Base-by-base conservation (phyloP, 2,797 vertebrate species). In the Craterocephalus amniculus region DNA sequence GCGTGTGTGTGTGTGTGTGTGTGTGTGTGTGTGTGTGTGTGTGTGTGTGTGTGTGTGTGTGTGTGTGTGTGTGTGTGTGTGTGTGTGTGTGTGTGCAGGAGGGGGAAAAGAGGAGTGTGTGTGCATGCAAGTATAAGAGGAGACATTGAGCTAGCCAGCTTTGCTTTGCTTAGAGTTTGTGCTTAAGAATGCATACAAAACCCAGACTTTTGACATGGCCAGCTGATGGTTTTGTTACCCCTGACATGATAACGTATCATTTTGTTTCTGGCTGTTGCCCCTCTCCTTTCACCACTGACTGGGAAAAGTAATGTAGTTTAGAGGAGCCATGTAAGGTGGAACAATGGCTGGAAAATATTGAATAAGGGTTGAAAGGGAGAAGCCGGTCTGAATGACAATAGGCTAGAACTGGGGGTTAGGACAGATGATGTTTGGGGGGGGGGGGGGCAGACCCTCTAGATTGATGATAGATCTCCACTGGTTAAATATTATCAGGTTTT, bases 401-500 rank as follows among this genome's bases (percentile, higher is more conserved):
- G 88, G 73, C 71, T 71, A 49, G 81, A 72, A 87, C 83, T 74
- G 62, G 79, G 87, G 74, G 80, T 73, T 82, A 88, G 86, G 83
- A 83, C 81, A 83, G 83, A 88, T 87, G 88, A 71, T 86, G 78
- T 63, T 18, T 66, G 63, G 52, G 40, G 67, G 35, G 60, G 67
- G 68, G 63, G 52, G 40, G 67, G 35, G 60, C 70, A 24, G 73
- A 32, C 10, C 34, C 62, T 40, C 67, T 77, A 87, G 88, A 92
- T 91, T 91, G 88, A 93, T 93, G 92, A 92, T 84, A 79, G 83
- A 91, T 88, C 80, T 84, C 65, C 43, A 32, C 87, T 93, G 86
- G 94, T 95, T 95, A 95, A 95, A 95, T 90, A 95, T 95, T 94
- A 93, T 94, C 91, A 86, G 81, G 86, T 76, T 86, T 80, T 80